Base-by-base conservation (phyloP, 2,113 vertebrate species). In the Spea multiplicata region DNA sequence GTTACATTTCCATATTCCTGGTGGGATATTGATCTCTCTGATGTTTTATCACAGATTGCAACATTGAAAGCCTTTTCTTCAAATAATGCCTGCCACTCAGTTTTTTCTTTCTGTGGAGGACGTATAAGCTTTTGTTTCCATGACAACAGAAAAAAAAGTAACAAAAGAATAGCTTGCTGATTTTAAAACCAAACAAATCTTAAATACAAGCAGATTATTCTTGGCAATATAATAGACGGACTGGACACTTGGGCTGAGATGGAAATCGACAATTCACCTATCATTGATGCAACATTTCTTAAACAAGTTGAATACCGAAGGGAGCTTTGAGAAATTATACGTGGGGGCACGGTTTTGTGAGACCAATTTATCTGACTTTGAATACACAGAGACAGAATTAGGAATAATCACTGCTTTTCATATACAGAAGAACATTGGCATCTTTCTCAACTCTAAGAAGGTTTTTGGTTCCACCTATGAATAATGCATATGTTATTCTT, bases 121-220 rank as follows among this genome's bases (percentile, higher is more conserved):
- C 71, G 86, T 46, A 82, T 89, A 83, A 75, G 75, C 83, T 81
- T 81, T 73, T 85, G 73, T 89, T 84, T 91, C 90, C 86, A 85
- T 87, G 83, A 83, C 78, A 87, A 90, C 85, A 83, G n/a, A 81
- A 66, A 76, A 82, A 84, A 77, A 49, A 0, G 0, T 85, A 85
- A 88, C 82, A 86, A 87, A 88, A 88, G 79, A 85, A 82, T 81
- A 84, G 78, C 62, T 81, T 17, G 47, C 80, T 88, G 83, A 87
- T 67, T 53, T 75, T 84, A 76, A 68, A n/a, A 62, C 49, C 48
- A 59, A 59, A 49, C 7, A 87, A 81, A 52, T 85, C 74, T 85
- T 81, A 84, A 83, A 78, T 64, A 67, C 81, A 84, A 66, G 78
- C 81, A 50, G 83, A 82, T 57, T 87, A 67, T 87, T 85, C 83